Conservation (phyloP, 2,797 vertebrate species). For the Carapus acus region DNA sequence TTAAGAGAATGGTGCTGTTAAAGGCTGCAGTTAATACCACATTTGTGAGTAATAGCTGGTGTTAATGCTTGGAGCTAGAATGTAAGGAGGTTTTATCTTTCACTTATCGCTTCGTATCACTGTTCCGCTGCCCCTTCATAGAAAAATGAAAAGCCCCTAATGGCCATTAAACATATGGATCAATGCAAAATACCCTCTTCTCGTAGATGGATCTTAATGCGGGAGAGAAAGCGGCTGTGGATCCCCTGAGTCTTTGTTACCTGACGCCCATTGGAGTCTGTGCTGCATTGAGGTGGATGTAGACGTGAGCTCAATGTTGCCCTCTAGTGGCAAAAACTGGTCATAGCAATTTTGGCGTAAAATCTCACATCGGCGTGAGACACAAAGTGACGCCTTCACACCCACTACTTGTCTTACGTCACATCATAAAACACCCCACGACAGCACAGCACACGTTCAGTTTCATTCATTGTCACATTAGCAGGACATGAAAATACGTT, state of each 20-base stretch:
- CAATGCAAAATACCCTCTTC: not conserved
- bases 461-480: not conserved
- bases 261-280: not conserved
- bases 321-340: constrained; percentile 21
- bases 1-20: too few relatives aligned
- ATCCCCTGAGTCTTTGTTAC: not conserved
- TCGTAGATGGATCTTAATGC: not conserved
- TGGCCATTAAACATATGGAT: not conserved
- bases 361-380: not conserved
- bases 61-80: too few relatives aligned
- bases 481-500: too few relatives aligned
- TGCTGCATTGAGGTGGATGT: too few relatives aligned
- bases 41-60: too few relatives aligned
- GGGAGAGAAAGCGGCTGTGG: not conserved
- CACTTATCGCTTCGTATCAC: not conserved
- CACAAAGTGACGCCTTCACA: too few relatives aligned
- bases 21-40: not conserved
- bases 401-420: not conserved
- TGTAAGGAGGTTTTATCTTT: not conserved
- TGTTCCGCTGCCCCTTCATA: not conserved
- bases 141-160: not conserved
- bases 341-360: not conserved
- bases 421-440: not conserved
- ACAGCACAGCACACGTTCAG: too few relatives aligned
- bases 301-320: not conserved